Evolutionary conservation across 2,113 vertebrate species (phyloP), one percentile per base, ranked within the genome.

Genomic region (Lonchura striata): DNA sequence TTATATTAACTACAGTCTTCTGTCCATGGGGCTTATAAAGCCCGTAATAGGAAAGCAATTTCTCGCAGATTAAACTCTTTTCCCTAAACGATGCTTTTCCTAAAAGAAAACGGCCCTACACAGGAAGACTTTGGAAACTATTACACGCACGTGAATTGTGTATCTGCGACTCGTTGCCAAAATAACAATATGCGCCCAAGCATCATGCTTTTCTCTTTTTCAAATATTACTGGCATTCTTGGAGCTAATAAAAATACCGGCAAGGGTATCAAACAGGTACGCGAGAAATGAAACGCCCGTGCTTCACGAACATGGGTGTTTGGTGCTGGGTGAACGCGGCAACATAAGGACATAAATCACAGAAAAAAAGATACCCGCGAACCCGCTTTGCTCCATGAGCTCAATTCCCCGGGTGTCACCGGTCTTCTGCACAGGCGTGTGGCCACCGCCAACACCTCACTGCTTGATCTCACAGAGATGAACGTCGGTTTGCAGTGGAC

Each of bases 301-400:
- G 11, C 69, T 71, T 50, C 47, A 8, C 37, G 4, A 37, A 30
- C 13, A 6, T 7, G 52, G 9, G 7, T 16, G 39, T 31, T 18
- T 13, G 35, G 11, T 56, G 44, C n/a, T 21, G 47, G 27, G 37
- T 41, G 33, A 41, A 37, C 0, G 6, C 13, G 7, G 23, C 27
- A 11, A 7, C 4, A 8, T 3, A 54, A 41, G 2, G 50, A 80
- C 15, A 11, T 7, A 10, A 27, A 59, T 2, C 15, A 7, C 3
- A 2, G 11, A 12, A 22, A 14, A 14, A 39, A 16, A 6, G 21
- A 11, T 5, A 2, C 1, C 15, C 15, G 16, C 39, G 35, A 37
- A 28, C 52, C 6, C 15, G 9, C 14, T 79, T 53, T 11, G 37
- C 23, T 54, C 14, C 39, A 9, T 9, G 30, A 42, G 8, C 14